Percentiles rank a stretch among this genome's conserved stretches.
Evolutionary conservation across 53 echinoderm and acorn worm species (phyloP).

Genomic region (Temnopleurus reevesii): DNA sequence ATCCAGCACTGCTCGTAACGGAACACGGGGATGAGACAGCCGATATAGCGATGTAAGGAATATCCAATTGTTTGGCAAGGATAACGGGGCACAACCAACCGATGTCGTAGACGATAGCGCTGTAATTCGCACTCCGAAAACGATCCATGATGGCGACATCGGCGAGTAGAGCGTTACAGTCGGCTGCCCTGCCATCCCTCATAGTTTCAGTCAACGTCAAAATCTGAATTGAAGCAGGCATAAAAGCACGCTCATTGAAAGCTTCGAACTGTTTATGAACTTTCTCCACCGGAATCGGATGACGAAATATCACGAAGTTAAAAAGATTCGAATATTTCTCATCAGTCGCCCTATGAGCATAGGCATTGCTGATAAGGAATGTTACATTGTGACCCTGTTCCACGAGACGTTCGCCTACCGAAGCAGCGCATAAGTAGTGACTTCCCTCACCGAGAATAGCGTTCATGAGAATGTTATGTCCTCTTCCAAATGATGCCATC

Average conservation of each 20-base stretch:
- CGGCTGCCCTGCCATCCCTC: constrained; percentile 39
- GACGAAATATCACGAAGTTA: constrained; percentile 53
- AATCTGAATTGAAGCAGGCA: constrained; percentile 34
- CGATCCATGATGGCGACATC: constrained; percentile 52
- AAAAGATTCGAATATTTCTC: constrained; percentile 17
- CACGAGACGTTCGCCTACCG: constrained; percentile 34
- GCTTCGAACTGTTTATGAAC: constrained; percentile 46
- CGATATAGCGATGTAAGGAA: constrained; percentile 40
- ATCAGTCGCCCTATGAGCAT: constrained; percentile 29
- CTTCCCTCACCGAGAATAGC: constrained; percentile 64
- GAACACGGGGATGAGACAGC: constrained; percentile 37
- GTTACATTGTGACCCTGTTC: constrained; percentile 62
- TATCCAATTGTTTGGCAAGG: background rate
- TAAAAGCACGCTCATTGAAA: constrained; percentile 33
- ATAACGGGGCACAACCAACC: constrained; percentile 40
- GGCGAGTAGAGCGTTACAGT: constrained; percentile 29
- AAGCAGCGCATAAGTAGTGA: constrained; percentile 55
- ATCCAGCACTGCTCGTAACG: background rate
- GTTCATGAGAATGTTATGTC: constrained; percentile 45
- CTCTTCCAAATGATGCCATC: background rate
- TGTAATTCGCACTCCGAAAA: constrained; percentile 36
- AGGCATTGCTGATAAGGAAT: constrained; percentile 54
- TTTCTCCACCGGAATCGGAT: constrained; percentile 50
- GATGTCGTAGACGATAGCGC: constrained; percentile 26
- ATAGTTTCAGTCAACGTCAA: constrained; percentile 14